Evolutionary conservation across 2,113 vertebrate genomes (phyloP).

Genomic region (Ictalurus furcatus): DNA sequence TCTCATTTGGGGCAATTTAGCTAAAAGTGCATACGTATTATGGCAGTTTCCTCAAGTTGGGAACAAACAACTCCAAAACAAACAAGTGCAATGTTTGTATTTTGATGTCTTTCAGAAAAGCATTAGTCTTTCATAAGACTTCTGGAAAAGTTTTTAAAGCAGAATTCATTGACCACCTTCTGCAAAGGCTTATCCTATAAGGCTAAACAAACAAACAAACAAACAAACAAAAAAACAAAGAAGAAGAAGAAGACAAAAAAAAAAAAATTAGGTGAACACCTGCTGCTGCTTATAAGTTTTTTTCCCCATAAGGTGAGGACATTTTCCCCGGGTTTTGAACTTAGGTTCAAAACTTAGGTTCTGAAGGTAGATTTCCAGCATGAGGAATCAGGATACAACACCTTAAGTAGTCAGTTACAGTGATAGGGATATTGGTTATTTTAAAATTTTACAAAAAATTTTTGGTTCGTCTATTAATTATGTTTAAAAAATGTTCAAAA

Average conservation of each 20-base stretch:
- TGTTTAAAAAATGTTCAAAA: not conserved
- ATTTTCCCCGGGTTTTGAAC: not conserved
- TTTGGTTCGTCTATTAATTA: not conserved
- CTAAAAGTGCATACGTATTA: not conserved
- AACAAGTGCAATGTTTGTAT: not conserved
- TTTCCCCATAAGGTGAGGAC: not conserved
- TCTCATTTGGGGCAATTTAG: constrained; percentile 6
- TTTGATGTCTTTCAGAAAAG: not conserved
- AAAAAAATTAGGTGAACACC: not conserved
- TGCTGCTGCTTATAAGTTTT: not conserved
- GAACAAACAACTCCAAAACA: constrained; percentile 22
- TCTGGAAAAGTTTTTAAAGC: not conserved
- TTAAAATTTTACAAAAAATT: not conserved
- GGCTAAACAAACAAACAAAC: not conserved
- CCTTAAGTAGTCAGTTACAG: not conserved
- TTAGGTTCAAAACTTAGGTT: no score
- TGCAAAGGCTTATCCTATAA: not conserved
- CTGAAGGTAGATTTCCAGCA: not conserved
- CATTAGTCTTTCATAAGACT: not conserved
- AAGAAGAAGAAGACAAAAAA: not conserved
- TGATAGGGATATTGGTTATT: not conserved
- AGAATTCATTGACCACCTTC: not conserved
- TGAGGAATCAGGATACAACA: not conserved
- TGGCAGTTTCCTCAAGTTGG: not conserved
- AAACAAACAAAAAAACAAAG: not conserved